A percentile compares a stretch with the other conserved stretches of the same genome.
These are phyloP conservation scores for Clistopyga incitator DNA, from an alignment of 2,888 invertebrate species.

Conservation along the genomic window DNA sequence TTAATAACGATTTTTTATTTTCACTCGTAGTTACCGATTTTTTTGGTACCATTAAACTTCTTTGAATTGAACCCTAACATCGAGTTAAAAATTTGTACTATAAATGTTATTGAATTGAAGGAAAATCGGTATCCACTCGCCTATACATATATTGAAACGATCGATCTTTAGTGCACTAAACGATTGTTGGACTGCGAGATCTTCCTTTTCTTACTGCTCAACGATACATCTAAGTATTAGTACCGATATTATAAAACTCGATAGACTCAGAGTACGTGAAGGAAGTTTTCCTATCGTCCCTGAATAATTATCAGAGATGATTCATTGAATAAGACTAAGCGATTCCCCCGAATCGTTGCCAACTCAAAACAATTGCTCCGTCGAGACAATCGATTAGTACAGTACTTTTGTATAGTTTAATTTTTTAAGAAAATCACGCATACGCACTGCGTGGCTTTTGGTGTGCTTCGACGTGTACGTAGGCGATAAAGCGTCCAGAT, in stretches of 20 bases:
- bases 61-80: background rate
- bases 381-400: constrained; percentile 39
- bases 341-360: constrained; percentile 13
- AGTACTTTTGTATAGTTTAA: constrained; percentile 16
- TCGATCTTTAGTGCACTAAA: constrained; percentile 23
- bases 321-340: background rate
- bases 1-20: too few species aligned
- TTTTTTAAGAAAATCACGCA: constrained; percentile 35
- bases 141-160: constrained; percentile 16
- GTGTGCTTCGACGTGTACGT: constrained; percentile 30
- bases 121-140: constrained; percentile 13
- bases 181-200: constrained; percentile 31
- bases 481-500: background rate
- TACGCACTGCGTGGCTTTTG: constrained; percentile 44
- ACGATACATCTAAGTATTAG: constrained; percentile 17
- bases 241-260: background rate
- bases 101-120: background rate
- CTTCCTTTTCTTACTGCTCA: constrained; percentile 24
- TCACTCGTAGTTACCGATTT: too few species aligned
- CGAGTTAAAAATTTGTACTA: background rate
- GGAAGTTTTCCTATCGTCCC: constrained; percentile 20
- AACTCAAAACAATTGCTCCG: constrained; percentile 12
- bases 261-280: constrained; percentile 21
- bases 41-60: too few species aligned
- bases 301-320: background rate